Evolutionary conservation across 2,888 invertebrate genomes (phyloP).

Genomic region (Cryptosula pallasiana): DNA sequence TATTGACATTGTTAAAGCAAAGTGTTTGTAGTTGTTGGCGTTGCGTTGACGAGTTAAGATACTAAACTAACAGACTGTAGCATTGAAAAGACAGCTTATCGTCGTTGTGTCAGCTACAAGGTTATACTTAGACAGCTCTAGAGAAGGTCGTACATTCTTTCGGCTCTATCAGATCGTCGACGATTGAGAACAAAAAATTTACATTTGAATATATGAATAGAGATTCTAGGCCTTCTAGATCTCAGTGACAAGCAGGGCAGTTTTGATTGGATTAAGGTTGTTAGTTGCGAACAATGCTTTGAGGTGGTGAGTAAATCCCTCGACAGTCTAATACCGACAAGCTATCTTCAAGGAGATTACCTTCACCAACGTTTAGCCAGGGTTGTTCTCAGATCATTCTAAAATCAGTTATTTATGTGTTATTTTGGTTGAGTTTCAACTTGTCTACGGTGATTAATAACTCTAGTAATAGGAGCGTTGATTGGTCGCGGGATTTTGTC

Average conservation of each 20-base stretch:
- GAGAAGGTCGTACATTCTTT: neutral
- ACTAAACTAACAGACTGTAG: neutral
- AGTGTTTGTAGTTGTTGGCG: neutral
- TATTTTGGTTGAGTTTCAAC: constrained; percentile 15
- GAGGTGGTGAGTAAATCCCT: neutral
- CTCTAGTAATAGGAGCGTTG: neutral
- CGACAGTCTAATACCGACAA: too few species aligned
- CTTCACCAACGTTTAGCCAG: neutral
- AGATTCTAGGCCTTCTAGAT: neutral
- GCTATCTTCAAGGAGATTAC: too few species aligned
- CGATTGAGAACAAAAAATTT: neutral
- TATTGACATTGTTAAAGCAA: neutral
- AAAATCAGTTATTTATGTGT: constrained; percentile 14
- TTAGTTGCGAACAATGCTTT: neutral
- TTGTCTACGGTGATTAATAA: constrained; percentile 3
- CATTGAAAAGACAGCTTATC: neutral
- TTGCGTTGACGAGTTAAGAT: neutral
- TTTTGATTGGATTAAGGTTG: neutral
- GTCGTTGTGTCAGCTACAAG: too few species aligned
- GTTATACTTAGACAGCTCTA: too few species aligned
- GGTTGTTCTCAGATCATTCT: neutral
- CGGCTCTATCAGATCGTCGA: neutral
- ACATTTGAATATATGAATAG: neutral
- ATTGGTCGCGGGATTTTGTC: neutral
- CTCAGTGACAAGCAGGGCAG: neutral